Conservation (phyloP, 2,797 vertebrate genomes). For the Megaceryle alcyon region DNA sequence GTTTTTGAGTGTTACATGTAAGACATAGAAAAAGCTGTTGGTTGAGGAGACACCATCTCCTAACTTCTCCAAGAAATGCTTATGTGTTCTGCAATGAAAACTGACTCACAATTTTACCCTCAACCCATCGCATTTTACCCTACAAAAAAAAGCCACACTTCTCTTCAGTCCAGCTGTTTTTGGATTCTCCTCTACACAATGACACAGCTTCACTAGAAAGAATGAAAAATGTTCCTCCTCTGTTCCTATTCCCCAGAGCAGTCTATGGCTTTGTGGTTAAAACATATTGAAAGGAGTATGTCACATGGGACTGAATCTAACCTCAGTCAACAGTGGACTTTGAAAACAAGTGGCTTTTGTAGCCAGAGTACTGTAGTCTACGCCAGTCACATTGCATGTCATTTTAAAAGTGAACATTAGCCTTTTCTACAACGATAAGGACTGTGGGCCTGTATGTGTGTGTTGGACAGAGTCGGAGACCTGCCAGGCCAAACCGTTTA, state of each 20-base stretch:
- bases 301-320: neutral
- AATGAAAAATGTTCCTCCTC: neutral
- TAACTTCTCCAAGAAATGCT: neutral
- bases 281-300: neutral
- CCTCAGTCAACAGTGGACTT: neutral
- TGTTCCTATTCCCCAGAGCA: neutral
- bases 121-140: neutral
- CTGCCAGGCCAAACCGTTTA: neutral
- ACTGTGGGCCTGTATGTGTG: rapidly evolving
- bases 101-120: neutral
- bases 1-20: neutral
- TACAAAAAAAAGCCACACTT: neutral
- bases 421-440: neutral
- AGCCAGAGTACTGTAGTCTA: neutral
- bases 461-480: neutral
- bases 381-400: neutral
- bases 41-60: neutral
- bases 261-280: conserved; percentile 26
- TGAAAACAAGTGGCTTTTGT: neutral
- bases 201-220: neutral
- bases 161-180: neutral
- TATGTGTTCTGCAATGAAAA: neutral
- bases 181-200: neutral
- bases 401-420: neutral
- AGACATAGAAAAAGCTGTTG: neutral